A percentile compares a stretch with the other conserved stretches of the same genome.
Conservation (phyloP, 53 echinoderm and acorn worm species). For the Zoroaster sp. region DNA sequence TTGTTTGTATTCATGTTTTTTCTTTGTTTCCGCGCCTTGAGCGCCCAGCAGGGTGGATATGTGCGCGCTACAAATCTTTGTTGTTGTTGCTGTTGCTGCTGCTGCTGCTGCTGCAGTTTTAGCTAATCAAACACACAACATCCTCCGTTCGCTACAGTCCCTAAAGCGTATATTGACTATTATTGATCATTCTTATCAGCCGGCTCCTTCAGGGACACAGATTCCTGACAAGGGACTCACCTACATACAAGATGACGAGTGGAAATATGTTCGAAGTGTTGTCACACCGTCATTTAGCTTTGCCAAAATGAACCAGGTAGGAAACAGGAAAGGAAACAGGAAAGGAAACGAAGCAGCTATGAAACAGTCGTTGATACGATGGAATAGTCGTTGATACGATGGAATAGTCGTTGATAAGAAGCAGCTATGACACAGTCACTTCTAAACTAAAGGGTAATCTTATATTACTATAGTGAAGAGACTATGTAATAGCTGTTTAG, state of each 20-base stretch:
- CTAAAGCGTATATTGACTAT: too few relatives aligned
- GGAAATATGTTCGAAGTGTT: not conserved
- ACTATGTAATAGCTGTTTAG: too few relatives aligned
- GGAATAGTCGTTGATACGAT: not conserved
- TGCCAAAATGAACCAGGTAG: constrained; percentile 2
- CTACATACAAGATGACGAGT: not conserved
- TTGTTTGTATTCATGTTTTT: too few relatives aligned
- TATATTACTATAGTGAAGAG: not conserved
- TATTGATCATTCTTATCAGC: not conserved
- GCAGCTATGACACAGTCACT: not conserved
- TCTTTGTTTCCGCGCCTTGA: too few relatives aligned
- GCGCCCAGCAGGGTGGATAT: too few relatives aligned
- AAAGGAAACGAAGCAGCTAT: not conserved
- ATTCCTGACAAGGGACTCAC: not conserved
- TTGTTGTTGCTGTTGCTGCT: not conserved
- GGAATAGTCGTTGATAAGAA: not conserved
- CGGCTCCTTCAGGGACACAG: not conserved
- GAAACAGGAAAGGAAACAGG: not conserved
- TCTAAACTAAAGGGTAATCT: not conserved
- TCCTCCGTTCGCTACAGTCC: not conserved
- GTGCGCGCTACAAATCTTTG: not conserved
- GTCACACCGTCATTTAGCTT: constrained; percentile 8
- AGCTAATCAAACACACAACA: not conserved
- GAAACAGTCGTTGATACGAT: not conserved
- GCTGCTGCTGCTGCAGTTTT: not conserved